Percentiles rank a stretch among this genome's conserved stretches.
Evolutionary conservation across 2,113 vertebrate genomes (phyloP).

Genomic region (Falcunculus frontatus): DNA sequence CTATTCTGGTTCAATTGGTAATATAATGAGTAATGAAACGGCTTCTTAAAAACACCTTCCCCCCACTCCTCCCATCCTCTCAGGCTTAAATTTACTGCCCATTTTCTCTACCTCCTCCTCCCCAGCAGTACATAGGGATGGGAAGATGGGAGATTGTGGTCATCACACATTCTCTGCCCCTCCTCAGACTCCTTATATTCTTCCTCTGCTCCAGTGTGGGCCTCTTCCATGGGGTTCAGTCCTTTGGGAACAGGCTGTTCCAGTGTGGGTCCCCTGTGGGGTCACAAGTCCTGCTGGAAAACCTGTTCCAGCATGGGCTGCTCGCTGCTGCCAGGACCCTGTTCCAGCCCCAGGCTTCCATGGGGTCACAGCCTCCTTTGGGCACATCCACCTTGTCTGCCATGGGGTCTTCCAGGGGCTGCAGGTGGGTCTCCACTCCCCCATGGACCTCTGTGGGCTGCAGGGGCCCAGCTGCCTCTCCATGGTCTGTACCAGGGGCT

Average conservation of each 20-base stretch:
- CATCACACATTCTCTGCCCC: background rate
- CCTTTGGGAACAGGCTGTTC: background rate
- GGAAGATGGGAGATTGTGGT: background rate
- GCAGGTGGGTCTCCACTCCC: background rate
- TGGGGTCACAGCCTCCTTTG: background rate
- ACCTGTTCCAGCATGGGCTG: background rate
- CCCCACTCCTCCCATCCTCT: rapidly evolving
- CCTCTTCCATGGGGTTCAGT: background rate
- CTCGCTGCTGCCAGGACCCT: background rate
- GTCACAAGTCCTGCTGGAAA: background rate
- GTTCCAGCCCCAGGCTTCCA: background rate
- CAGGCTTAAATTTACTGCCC: background rate
- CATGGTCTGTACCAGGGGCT: too few relatives aligned
- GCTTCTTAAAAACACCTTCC: background rate
- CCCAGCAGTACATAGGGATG: rapidly evolving
- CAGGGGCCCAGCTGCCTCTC: background rate
- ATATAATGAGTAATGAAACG: background rate
- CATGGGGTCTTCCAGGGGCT: background rate
- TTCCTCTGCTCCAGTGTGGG: background rate
- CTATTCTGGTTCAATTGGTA: background rate
- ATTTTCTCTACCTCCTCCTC: background rate
- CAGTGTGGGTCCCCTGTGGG: background rate
- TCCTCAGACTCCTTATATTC: background rate
- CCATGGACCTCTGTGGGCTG: background rate
- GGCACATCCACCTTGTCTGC: background rate